Percentiles rank a stretch among this genome's conserved stretches.
Conservation (phyloP, 2,888 invertebrate species). For the Toxonevra muliebris region DNA sequence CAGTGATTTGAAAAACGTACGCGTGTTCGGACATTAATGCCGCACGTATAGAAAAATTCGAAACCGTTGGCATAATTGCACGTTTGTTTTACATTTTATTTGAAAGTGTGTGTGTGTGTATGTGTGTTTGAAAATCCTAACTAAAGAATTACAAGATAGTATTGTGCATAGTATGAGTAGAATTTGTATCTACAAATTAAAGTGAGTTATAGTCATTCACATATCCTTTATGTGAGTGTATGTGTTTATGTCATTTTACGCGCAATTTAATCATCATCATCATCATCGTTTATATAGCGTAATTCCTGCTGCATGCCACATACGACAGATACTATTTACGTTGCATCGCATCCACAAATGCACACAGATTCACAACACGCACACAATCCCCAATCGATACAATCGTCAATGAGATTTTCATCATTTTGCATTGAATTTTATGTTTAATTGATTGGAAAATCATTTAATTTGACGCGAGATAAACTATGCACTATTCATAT, state of each 20-base stretch:
- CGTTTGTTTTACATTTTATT: neutral
- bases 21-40: slow-evolving; percentile 39
- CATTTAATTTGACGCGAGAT: slow-evolving; percentile 43
- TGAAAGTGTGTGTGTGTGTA: slow-evolving; percentile 15
- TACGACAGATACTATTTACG: slow-evolving; percentile 7
- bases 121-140: slow-evolving; percentile 6
- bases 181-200: too few species aligned
- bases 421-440: slow-evolving; percentile 11
- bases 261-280: slow-evolving; percentile 33
- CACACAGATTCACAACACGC: slow-evolving; percentile 19
- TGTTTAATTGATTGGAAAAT: slow-evolving; percentile 53
- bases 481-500: neutral
- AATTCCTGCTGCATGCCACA: slow-evolving; percentile 23
- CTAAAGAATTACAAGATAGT: too few species aligned
- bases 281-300: slow-evolving; percentile 7
- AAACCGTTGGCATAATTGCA: neutral
- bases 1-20: slow-evolving; percentile 56
- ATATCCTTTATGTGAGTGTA: too few species aligned
- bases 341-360: too few species aligned
- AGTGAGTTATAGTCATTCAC: too few species aligned
- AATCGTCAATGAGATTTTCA: too few species aligned
- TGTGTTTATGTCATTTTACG: slow-evolving; percentile 26
- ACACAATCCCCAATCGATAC: slow-evolving; percentile 30
- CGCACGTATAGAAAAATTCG: neutral
- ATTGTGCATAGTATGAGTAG: too few species aligned